phyloP scores from a whole-genome alignment of 2,888 invertebrate genomes.

The Pemphredon lugubris region DNA sequence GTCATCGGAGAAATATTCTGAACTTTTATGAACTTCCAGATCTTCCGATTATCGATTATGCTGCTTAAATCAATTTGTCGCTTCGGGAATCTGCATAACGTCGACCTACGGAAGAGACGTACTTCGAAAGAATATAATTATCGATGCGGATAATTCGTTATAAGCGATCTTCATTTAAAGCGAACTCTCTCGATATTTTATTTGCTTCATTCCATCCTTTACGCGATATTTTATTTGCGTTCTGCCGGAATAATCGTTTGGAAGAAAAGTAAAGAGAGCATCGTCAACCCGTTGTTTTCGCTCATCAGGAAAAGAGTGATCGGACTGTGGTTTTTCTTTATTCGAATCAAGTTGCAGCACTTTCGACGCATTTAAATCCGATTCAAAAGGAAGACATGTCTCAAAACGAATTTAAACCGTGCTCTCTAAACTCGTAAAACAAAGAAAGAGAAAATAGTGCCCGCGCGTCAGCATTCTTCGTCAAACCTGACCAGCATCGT shows the following conservation, averaged over 20 bases:
- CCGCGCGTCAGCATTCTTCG: background rate
- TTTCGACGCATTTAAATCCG: conserved; percentile 2
- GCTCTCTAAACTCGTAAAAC: background rate
- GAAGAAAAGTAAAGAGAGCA: too few species aligned
- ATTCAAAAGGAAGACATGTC: background rate
- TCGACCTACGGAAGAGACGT: too few species aligned
- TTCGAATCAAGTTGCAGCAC: background rate
- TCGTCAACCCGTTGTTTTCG: background rate
- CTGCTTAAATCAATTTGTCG: background rate
- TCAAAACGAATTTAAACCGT: conserved; percentile 11
- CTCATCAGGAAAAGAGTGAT: background rate
- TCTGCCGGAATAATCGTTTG: background rate
- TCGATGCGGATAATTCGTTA: too few species aligned
- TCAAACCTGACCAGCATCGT: background rate
- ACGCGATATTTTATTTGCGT: background rate
- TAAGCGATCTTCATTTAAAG: too few species aligned
- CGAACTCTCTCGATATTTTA: background rate
- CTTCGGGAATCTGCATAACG: background rate
- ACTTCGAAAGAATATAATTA: background rate
- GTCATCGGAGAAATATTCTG: background rate
- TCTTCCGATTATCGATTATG: too few species aligned
- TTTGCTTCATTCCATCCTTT: background rate
- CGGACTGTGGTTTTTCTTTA: background rate
- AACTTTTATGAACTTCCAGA: too few species aligned
- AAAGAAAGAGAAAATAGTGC: conserved; percentile 6